Conservation (phyloP, 2,113 vertebrate species). For the Vireo altiloquus region DNA sequence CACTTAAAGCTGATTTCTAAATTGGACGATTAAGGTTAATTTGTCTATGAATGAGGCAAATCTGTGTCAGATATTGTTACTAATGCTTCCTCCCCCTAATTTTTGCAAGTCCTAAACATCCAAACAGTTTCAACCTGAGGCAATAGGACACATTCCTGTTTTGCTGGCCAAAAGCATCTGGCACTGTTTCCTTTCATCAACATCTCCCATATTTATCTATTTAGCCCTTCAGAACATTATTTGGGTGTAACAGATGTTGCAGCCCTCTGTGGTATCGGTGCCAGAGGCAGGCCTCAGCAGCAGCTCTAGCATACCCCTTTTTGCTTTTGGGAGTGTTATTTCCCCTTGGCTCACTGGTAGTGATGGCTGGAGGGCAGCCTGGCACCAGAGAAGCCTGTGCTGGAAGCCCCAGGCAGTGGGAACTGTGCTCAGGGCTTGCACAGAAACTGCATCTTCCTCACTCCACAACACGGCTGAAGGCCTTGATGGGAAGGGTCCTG, state of each 20-base stretch:
- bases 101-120: neutral
- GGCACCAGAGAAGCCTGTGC: rapidly evolving
- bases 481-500: neutral
- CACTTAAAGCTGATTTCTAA: slow-evolving; percentile 37
- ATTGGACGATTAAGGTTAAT: slow-evolving; percentile 47
- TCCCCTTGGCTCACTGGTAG: no score
- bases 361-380: neutral
- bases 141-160: neutral
- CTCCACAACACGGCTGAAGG: neutral
- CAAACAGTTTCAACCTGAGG: neutral
- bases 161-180: neutral
- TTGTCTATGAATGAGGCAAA: neutral
- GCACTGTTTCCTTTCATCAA: neutral
- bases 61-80: neutral
- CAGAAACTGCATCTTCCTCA: neutral
- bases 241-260: neutral
- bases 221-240: neutral
- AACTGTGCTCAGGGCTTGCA: neutral
- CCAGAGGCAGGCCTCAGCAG: neutral
- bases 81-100: neutral
- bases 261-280: neutral
- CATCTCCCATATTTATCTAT: neutral
- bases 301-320: neutral
- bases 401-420: neutral
- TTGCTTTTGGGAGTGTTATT: neutral